These are phyloP conservation scores for Ceriagrion tenellum DNA, from an alignment of 2,888 invertebrate species.

Conservation along the genomic window DNA sequence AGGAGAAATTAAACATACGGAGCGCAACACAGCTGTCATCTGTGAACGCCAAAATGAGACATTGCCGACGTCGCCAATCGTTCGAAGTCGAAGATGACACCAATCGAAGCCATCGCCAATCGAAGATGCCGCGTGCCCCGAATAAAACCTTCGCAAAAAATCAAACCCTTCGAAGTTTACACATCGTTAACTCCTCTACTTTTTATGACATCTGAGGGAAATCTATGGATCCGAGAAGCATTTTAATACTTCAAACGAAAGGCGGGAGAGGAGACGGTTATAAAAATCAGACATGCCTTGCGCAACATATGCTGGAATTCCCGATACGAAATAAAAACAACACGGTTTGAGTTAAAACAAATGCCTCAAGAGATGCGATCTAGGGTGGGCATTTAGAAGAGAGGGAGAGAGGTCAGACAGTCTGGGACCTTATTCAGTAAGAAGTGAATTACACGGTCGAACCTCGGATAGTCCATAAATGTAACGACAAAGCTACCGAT, in stretches of 20 bases:
- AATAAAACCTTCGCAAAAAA: not conserved
- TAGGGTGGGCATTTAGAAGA: too few relatives aligned
- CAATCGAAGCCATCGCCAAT: too few relatives aligned
- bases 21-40: not conserved
- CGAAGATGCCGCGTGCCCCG: not conserved
- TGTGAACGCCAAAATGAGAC: not conserved
- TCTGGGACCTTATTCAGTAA: too few relatives aligned
- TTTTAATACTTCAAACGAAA: not conserved
- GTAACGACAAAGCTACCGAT: too few relatives aligned
- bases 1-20: not conserved
- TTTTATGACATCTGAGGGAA: not conserved
- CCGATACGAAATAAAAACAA: too few relatives aligned
- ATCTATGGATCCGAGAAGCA: not conserved
- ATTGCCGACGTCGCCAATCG: not conserved
- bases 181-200: not conserved
- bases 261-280: not conserved
- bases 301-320: too few relatives aligned
- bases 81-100: not conserved
- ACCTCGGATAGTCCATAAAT: too few relatives aligned
- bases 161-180: not conserved
- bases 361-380: not conserved
- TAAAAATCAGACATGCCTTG: too few relatives aligned
- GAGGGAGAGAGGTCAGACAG: not conserved
- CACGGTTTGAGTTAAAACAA: not conserved
- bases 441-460: too few relatives aligned